phyloP scores from a whole-genome alignment of 2,113 vertebrate genomes.

The Chaenogobius annularis region DNA sequence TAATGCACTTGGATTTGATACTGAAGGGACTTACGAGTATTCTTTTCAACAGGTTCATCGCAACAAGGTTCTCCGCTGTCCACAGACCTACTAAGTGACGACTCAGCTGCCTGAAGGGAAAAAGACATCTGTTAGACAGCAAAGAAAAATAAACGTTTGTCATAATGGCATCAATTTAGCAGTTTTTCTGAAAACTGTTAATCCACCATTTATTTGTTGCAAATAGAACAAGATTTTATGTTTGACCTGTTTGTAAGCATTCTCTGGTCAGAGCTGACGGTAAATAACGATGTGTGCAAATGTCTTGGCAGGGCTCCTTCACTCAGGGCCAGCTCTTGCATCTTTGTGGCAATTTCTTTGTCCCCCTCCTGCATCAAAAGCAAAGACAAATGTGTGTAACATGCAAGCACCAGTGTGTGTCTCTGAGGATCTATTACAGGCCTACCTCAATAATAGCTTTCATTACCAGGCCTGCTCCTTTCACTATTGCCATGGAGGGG shows the following conservation, averaged over 20 bases:
- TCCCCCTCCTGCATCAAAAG: conserved; percentile 86
- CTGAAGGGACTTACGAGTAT: conserved; percentile 86
- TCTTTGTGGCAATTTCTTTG: conserved; percentile 97
- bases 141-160: background rate
- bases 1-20: background rate
- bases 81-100: conserved; percentile 98
- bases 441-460: conserved; percentile 99
- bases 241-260: conserved; percentile 97
- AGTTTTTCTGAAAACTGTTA: background rate
- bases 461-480: conserved; percentile 98
- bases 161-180: background rate
- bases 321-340: conserved; percentile 98
- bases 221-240: background rate
- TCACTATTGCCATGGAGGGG: conserved; percentile 98
- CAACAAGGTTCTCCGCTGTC: conserved; percentile 92
- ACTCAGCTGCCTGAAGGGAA: conserved; percentile 88
- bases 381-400: background rate
- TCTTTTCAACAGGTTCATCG: conserved; percentile 93
- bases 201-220: background rate
- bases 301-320: conserved; percentile 97
- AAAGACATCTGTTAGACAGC: background rate
- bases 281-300: conserved; percentile 96
- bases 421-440: background rate
- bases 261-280: conserved; percentile 94
- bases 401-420: background rate